Evolutionary conservation across 35 echinoderm and acorn worm genomes (phyloP).

Genomic region (Amphiura filiformis): DNA sequence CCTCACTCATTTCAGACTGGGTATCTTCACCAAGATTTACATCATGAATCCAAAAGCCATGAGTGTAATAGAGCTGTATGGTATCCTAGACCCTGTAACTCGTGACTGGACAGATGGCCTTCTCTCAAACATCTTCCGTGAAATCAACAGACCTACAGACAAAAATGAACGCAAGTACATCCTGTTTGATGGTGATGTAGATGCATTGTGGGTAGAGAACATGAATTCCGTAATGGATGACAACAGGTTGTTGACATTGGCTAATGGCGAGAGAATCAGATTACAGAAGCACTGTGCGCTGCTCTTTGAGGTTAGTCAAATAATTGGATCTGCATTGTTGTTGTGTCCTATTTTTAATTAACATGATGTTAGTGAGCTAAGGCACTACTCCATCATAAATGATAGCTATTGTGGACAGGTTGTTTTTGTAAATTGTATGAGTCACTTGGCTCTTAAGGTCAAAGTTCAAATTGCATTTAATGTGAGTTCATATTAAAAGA

Average conservation of each 20-base stretch:
- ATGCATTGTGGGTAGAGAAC: slow-evolving; percentile 98
- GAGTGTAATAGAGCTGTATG: slow-evolving; percentile 95
- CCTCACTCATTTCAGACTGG: slow-evolving; percentile 53
- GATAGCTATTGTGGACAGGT: too few species aligned
- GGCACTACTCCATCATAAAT: neutral
- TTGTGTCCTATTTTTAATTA: neutral
- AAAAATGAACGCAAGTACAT: slow-evolving; percentile 99
- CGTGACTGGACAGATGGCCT: slow-evolving; percentile 98
- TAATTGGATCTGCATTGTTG: too few species aligned
- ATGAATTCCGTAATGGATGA: slow-evolving; percentile 99
- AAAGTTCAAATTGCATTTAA: too few species aligned
- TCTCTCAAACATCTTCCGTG: slow-evolving; percentile 98
- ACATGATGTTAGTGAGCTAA: neutral
- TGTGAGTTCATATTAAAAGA: too few species aligned
- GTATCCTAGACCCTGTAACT: slow-evolving; percentile 79
- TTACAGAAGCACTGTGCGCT: slow-evolving; percentile 97
- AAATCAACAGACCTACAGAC: slow-evolving; percentile 98
- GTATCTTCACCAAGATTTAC: slow-evolving; percentile 77
- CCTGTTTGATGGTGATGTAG: slow-evolving; percentile 95
- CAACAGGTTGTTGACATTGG: slow-evolving; percentile 90
- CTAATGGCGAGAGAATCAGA: slow-evolving; percentile 95
- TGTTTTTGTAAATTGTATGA: too few species aligned
- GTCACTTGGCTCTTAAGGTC: too few species aligned
- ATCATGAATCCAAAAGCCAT: slow-evolving; percentile 98
- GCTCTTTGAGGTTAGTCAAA: slow-evolving; percentile 95